Conservation (phyloP, 2,113 vertebrate species). For the Sterrhoptilus dennistouni region DNA sequence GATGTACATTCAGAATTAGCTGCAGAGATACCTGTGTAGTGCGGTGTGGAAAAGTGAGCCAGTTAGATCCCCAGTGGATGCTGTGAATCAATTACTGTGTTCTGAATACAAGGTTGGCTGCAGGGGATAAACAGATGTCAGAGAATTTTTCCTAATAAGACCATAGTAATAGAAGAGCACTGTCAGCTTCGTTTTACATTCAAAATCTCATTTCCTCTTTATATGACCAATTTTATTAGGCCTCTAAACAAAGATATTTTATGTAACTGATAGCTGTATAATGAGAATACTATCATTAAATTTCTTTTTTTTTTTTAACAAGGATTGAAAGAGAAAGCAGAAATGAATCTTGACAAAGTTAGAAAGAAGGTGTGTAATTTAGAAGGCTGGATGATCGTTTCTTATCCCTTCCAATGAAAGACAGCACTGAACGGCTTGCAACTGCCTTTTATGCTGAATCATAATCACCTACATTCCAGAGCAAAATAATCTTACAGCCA, state of each 20-base stretch:
- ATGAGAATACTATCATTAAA: conserved; percentile 62
- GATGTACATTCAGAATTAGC: conserved; percentile 83
- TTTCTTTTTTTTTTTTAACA: conserved; percentile 55
- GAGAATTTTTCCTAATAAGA: conserved; percentile 89
- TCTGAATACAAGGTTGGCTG: conserved; percentile 91
- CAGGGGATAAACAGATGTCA: conserved; percentile 90
- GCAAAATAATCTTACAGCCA: conserved; percentile 9
- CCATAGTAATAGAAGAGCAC: conserved; percentile 86
- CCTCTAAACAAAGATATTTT: conserved; percentile 82
- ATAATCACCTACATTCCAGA: conserved; percentile 24
- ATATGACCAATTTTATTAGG: conserved; percentile 83
- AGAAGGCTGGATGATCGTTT: not conserved
- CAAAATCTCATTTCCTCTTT: conserved; percentile 84
- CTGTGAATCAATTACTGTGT: conserved; percentile 94
- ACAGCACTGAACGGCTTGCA: not conserved
- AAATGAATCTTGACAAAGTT: conserved; percentile 7
- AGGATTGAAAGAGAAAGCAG: conserved; percentile 45
- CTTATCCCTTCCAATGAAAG: conserved; percentile 12
- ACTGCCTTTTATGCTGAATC: conserved; percentile 54
- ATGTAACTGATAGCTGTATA: conserved; percentile 69
- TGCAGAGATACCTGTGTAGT: conserved; percentile 85
- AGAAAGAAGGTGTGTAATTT: conserved; percentile 16
- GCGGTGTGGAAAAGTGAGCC: conserved; percentile 81
- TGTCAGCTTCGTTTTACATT: conserved; percentile 87
- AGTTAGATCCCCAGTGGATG: conserved; percentile 86